phyloP scores from a whole-genome alignment of 2,113 vertebrate species.

The Gorsachius goisagi region DNA sequence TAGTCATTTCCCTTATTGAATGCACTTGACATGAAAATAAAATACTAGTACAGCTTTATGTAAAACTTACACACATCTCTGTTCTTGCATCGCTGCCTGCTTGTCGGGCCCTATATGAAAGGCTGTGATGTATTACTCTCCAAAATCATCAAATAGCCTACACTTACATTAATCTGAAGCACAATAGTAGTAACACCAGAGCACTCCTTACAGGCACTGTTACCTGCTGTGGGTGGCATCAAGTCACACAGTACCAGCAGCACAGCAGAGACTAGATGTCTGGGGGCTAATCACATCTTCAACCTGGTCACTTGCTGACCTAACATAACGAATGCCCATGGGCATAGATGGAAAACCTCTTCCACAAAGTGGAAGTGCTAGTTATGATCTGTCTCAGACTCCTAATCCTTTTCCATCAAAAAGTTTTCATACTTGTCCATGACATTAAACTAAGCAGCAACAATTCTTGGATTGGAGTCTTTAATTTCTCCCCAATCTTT shows the following conservation, averaged over 20 bases:
- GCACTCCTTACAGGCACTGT: background rate
- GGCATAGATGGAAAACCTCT: background rate
- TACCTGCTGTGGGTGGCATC: fast-evolving
- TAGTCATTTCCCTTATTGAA: slow-evolving; percentile 47
- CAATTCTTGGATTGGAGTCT: background rate
- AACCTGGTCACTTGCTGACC: background rate
- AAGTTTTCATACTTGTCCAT: background rate
- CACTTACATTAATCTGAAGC: background rate
- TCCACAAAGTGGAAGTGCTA: background rate
- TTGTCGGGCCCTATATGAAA: background rate
- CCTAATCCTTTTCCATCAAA: background rate
- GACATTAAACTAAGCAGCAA: background rate
- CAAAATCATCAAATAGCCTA: background rate
- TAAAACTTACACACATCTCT: background rate
- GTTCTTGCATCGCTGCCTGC: background rate
- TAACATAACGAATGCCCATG: background rate
- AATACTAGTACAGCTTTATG: background rate
- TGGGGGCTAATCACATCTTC: background rate
- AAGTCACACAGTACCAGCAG: background rate
- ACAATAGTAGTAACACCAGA: background rate
- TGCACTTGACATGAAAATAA: background rate
- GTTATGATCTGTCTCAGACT: background rate
- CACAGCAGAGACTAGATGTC: background rate
- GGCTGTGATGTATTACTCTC: slow-evolving; percentile 9
- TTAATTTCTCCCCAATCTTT: background rate